Percentiles rank a stretch among this genome's conserved stretches.
Evolutionary conservation across 2,113 vertebrate genomes (phyloP).

Genomic region (Struthidea cinerea): DNA sequence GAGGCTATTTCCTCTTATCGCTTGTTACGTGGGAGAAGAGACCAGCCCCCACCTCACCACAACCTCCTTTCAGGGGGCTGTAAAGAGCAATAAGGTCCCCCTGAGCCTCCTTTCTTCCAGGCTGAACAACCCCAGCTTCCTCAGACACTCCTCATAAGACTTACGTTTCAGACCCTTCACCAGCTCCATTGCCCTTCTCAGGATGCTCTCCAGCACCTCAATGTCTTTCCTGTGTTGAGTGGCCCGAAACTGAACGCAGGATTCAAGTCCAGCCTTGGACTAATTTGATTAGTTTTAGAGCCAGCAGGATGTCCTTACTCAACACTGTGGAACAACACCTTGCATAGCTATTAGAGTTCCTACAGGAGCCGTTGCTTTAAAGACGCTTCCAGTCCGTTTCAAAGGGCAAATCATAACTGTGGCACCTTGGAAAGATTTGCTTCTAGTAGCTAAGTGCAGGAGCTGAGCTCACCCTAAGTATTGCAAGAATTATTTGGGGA

Average conservation of each 20-base stretch:
- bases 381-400: not conserved
- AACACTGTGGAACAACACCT: not conserved
- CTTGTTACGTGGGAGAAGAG: not conserved
- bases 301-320: not conserved
- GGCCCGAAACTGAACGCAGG: not conserved
- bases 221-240: not conserved
- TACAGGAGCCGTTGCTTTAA: conserved; percentile 26
- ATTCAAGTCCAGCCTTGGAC: not conserved
- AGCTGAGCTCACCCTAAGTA: not conserved
- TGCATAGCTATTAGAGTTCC: not conserved
- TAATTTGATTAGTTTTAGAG: not conserved
- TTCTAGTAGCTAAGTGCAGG: conserved; percentile 21
- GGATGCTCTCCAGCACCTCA: not conserved
- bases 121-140: not conserved
- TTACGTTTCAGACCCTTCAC: not conserved
- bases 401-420: not conserved
- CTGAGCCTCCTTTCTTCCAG: not conserved
- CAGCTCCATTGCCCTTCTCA: not conserved
- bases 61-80: not conserved
- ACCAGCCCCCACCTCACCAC: not conserved
- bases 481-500: conserved; percentile 42
- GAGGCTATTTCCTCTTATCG: not conserved
- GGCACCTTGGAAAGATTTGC: conserved; percentile 9
- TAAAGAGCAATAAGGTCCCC: not conserved
- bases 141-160: not conserved